Conservation (phyloP, 92 coral and sea anemone genomes). For the Porites evermanni region DNA sequence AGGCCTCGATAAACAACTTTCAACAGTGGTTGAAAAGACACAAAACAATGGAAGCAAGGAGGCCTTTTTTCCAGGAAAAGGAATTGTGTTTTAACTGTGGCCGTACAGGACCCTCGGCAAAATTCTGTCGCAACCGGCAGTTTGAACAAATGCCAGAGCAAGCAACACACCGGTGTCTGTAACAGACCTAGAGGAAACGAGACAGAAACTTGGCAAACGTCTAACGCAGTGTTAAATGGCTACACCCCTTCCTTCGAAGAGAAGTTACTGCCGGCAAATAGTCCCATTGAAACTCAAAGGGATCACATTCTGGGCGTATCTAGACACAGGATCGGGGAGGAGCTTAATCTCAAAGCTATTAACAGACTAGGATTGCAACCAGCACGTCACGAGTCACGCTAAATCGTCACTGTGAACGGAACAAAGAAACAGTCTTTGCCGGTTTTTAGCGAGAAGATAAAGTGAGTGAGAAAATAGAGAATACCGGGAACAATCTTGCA, state of each 20-base stretch:
- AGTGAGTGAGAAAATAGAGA: slow-evolving; percentile 53
- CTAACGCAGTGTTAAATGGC: slow-evolving; percentile 4
- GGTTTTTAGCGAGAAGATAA: slow-evolving; percentile 41
- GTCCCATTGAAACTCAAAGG: too few relatives aligned
- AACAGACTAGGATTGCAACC: slow-evolving; percentile 49
- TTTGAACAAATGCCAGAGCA: slow-evolving; percentile 50
- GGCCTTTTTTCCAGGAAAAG: too few relatives aligned
- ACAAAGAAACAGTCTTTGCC: slow-evolving; percentile 62
- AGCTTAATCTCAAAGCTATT: slow-evolving; percentile 62
- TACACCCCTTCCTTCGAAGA: slow-evolving; percentile 35
- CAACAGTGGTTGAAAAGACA: too few relatives aligned
- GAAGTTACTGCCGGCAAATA: slow-evolving; percentile 49
- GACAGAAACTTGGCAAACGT: neutral
- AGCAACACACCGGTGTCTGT: slow-evolving; percentile 72
- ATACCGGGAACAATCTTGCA: slow-evolving; percentile 60
- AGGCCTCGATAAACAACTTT: too few relatives aligned
- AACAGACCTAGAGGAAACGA: neutral
- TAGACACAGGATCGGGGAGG: too few relatives aligned
- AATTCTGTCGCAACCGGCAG: slow-evolving; percentile 53
- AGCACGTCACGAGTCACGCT: slow-evolving; percentile 46
- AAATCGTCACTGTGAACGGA: neutral
- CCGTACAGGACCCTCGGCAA: slow-evolving; percentile 42
- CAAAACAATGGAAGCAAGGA: slow-evolving; percentile 29
- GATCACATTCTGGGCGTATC: too few relatives aligned
- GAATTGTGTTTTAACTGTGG: slow-evolving; percentile 67